A percentile compares a stretch with the other conserved stretches of the same genome.
Conservation (phyloP, 1,140 invertebrate species). For the Parapsyche elsis region DNA sequence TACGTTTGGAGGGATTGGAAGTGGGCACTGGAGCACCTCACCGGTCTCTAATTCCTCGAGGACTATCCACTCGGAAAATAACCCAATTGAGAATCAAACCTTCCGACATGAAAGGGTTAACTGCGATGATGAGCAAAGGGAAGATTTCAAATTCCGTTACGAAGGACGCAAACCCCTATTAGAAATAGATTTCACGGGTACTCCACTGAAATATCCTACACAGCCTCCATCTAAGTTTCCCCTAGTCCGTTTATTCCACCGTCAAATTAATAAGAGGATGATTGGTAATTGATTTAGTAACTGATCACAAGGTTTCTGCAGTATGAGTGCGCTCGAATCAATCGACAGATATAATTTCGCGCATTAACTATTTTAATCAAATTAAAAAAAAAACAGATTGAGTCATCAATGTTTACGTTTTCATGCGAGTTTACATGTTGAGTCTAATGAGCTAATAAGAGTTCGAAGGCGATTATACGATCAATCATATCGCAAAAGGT, state of each 20-base stretch:
- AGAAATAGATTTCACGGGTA: slow-evolving; percentile 44
- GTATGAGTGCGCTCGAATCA: not conserved
- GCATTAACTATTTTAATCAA: not conserved
- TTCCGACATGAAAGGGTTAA: slow-evolving; percentile 43
- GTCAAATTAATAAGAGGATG: slow-evolving; percentile 41
- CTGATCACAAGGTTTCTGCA: slow-evolving; percentile 5
- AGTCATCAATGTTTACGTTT: not conserved
- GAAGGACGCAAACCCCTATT: slow-evolving; percentile 35
- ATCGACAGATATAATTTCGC: not conserved
- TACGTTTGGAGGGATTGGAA: not conserved
- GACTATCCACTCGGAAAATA: slow-evolving; percentile 47
- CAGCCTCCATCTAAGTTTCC: not conserved
- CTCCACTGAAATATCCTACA: not conserved
- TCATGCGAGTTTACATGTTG: not conserved
- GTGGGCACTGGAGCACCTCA: slow-evolving; percentile 17
- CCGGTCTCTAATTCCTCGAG: slow-evolving; percentile 44
- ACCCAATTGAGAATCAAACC: slow-evolving; percentile 50
- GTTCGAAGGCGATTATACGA: not conserved
- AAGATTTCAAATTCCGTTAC: slow-evolving; percentile 42
- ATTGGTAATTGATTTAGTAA: slow-evolving; percentile 42
- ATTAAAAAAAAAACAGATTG: not conserved
- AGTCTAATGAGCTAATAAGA: not conserved
- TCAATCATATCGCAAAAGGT: not conserved
- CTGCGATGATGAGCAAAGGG: slow-evolving; percentile 35
- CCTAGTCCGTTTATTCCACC: not conserved